Base-by-base conservation (phyloP, 2,113 vertebrate genomes). In the Hucho hucho region DNA sequence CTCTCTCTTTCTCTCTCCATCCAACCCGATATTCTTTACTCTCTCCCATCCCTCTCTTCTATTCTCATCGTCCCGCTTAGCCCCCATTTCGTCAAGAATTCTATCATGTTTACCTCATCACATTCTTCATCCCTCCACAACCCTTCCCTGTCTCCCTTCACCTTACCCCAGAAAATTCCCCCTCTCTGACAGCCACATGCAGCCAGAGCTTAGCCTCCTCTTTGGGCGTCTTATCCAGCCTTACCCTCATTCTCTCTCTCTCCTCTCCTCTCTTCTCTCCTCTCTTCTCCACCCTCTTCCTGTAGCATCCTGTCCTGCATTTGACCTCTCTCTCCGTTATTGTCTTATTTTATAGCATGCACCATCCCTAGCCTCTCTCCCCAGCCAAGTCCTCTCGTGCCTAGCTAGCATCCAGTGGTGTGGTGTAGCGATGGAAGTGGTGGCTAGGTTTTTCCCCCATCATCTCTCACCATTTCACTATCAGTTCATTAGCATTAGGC, bases 341-440 rank as follows among this genome's bases (percentile, higher is more conserved):
- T 37, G 69, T 69, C 72, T 75, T 66, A 61, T 58, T 66, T 46
- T 74, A 69, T 73, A 71, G 76, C 74, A 46, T 43, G 13, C 70
- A 84, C 81, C 68, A 56, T 79, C 80, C 77, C 72, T 79, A 75
- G 73, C 79, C 63, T 84, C 86, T 66, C 16, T 58, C 70, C 81
- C 79, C 65, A 26, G 56, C 53, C n/a, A 70, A 74, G 22, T 28
- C 70, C 70, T 64, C 74, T 66, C 22, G 43, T 56, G 65, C 68
- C 78, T 61, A 75, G 4, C 79, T 78, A 59, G 20, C 70, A 68
- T 25, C 82, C 67, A 81, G 75, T 83, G 81, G 76, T 79, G 75
- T 82, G 87, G 82, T 82, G 79, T 84, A 82, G 75, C 83, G 84
- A 67, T 28, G 24, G 47, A 70, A 14, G 24, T 56, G 69, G 11